Base-by-base conservation (phyloP, 2,888 invertebrate genomes). In the Andrena hattorfiana region DNA sequence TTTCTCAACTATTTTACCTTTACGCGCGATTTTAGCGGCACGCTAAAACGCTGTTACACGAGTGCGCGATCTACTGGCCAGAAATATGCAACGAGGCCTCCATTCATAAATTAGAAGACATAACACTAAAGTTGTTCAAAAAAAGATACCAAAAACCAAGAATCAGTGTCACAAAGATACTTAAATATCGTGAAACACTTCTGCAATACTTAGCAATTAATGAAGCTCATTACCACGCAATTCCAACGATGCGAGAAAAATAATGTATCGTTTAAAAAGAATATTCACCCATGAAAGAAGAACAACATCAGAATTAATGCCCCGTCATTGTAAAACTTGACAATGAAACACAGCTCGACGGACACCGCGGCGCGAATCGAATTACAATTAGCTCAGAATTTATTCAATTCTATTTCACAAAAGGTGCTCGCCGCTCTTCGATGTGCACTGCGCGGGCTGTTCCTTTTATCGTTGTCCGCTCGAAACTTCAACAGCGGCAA, bases 21-120 rank as follows among this genome's bases (percentile, higher is more conserved):
- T 20, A 63, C 42, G 70, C 63, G 69, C 49, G 51, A 81, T 81
- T 35, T 81, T 64, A 60, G 51, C 73, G 28, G 66, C 56, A 81
- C 26, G 69, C 81, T 74, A 16, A 28, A 66, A 81, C 60, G 59
- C 74, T 73, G 32, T 42, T 28, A 10, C 49, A 60, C 26, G 23
- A 20, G 6, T 13, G 51, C n/a, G 32, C 10, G 8, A 10, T 6
- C 35, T 23, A 13, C 16, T 20, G 10, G 16, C 23, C 42, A 0
- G 42, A 56, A 8, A 2, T 62, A 7, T 10, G 1, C 35, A 13
- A 7, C 20, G 42, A 51, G 28, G 5, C 23, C 20, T 59, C 30
- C 13, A 66, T n/a, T 23, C n/a, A 5, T 16, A 42, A 42, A 42
- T 16, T 42, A 42, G 42, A 42, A 42, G 1, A 42, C 16, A 16